These are phyloP conservation scores for Dendrolimus houi DNA, from an alignment of 2,888 invertebrate species.

Conservation along the genomic window DNA sequence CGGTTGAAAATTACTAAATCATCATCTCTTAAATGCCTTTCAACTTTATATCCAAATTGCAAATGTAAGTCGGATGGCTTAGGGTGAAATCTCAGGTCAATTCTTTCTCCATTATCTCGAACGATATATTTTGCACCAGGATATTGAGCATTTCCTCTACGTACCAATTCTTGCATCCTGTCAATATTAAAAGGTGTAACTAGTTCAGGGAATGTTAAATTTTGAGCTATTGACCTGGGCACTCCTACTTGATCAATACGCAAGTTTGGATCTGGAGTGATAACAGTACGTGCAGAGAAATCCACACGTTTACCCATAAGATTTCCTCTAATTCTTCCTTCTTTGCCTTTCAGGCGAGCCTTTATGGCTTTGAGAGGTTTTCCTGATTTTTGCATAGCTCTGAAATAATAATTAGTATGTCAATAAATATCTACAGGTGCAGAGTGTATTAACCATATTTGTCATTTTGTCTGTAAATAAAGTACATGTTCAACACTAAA, in stretches of 20 bases:
- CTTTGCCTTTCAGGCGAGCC: conserved; percentile 97
- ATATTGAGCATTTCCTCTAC: conserved; percentile 97
- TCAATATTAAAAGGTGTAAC: conserved; percentile 99
- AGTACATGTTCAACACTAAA: too few relatives aligned
- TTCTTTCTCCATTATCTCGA: conserved; percentile 98
- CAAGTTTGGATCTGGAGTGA: conserved; percentile 96
- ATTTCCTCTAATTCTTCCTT: conserved; percentile 99
- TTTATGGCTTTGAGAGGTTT: conserved; percentile 98
- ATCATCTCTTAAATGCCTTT: conserved; percentile 97
- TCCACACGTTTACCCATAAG: conserved; percentile 99
- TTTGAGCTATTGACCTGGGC: conserved; percentile 98
- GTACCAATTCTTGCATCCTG: conserved; percentile 93
- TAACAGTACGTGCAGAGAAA: conserved; percentile 99
- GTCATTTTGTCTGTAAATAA: too few relatives aligned
- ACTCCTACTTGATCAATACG: conserved; percentile 98
- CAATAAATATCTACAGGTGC: not conserved
- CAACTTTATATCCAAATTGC: conserved; percentile 97
- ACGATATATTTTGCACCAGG: conserved; percentile 99
- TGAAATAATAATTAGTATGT: conserved; percentile 33
- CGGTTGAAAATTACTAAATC: conserved; percentile 99
- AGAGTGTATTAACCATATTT: too few relatives aligned
- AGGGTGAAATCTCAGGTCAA: conserved; percentile 98
- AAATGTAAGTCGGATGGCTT: conserved; percentile 97
- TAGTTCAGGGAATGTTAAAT: conserved; percentile 98
- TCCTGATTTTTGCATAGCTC: conserved; percentile 99